These are phyloP conservation scores for Yoshiicerus persimilis DNA, from an alignment of 1,140 invertebrate genomes.

Conservation along the genomic window DNA sequence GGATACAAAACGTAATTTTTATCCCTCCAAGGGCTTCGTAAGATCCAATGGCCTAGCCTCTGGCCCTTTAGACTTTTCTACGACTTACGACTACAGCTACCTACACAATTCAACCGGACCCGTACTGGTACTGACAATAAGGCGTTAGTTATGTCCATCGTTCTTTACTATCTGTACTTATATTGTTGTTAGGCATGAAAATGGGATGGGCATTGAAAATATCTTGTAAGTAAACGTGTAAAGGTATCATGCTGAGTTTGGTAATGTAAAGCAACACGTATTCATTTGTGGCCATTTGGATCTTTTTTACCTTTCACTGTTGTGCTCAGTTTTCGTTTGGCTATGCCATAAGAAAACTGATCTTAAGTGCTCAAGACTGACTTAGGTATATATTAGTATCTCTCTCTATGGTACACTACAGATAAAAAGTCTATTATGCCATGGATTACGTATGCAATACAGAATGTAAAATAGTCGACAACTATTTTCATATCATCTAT, in stretches of 20 bases:
- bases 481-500: constrained; percentile 12
- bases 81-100: neutral
- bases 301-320: constrained; percentile 9
- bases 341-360: neutral
- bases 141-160: neutral
- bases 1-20: neutral
- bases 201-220: constrained; percentile 17
- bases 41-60: neutral
- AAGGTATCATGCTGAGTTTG: neutral
- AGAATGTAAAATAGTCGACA: neutral
- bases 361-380: neutral
- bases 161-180: neutral
- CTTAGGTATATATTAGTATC: neutral
- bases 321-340: neutral
- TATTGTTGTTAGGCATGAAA: neutral
- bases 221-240: neutral
- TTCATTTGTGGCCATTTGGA: neutral
- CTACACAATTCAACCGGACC: neutral
- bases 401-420: neutral
- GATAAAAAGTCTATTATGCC: neutral
- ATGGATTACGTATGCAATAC: neutral
- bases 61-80: neutral
- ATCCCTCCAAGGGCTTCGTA: neutral
- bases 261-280: constrained; percentile 9
- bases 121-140: neutral